phyloP scores from a whole-genome alignment of 2,888 invertebrate genomes.

The Pristionchus maxplancki region DNA sequence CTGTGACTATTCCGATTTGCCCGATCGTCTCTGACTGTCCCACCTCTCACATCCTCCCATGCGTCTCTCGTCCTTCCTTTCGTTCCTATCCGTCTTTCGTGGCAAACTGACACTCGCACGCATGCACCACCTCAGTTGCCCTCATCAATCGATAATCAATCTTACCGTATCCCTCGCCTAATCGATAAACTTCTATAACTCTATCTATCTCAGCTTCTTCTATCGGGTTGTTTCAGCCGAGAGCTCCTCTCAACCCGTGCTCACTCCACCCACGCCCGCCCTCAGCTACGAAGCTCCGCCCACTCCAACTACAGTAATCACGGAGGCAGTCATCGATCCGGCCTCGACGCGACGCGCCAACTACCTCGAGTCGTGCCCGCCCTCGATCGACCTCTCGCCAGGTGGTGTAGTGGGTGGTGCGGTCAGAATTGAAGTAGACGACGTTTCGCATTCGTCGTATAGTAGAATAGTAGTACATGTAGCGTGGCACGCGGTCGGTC shows the following conservation, averaged over 20 bases:
- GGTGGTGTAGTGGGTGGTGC: conserved; percentile 44
- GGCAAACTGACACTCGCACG: neutral
- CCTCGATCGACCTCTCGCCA: conserved; percentile 48
- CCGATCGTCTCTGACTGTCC: neutral
- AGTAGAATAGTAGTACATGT: neutral
- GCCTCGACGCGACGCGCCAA: neutral
- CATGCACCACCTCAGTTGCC: conserved; percentile 10
- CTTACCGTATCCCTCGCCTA: conserved; percentile 37
- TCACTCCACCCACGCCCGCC: neutral
- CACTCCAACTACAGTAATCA: conserved; percentile 27
- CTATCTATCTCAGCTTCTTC: conserved; percentile 35
- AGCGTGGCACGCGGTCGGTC: conserved; percentile 9
- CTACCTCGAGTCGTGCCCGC: conserved; percentile 45
- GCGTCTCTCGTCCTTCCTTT: conserved; percentile 1
- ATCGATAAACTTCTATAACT: conserved; percentile 24
- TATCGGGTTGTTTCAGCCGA: conserved; percentile 38
- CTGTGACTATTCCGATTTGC: neutral
- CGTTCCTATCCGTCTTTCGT: neutral
- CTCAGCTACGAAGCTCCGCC: conserved; percentile 18
- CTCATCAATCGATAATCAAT: conserved; percentile 40
- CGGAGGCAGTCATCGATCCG: conserved; percentile 20
- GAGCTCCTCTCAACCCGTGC: neutral
- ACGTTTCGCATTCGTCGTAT: conserved; percentile 14
- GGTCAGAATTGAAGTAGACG: neutral
- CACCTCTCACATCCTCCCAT: neutral